Percentiles rank a stretch among this genome's conserved stretches.
Evolutionary conservation across 2,797 vertebrate species (phyloP).

Genomic region (Acrossocheilus wenchowensis): DNA sequence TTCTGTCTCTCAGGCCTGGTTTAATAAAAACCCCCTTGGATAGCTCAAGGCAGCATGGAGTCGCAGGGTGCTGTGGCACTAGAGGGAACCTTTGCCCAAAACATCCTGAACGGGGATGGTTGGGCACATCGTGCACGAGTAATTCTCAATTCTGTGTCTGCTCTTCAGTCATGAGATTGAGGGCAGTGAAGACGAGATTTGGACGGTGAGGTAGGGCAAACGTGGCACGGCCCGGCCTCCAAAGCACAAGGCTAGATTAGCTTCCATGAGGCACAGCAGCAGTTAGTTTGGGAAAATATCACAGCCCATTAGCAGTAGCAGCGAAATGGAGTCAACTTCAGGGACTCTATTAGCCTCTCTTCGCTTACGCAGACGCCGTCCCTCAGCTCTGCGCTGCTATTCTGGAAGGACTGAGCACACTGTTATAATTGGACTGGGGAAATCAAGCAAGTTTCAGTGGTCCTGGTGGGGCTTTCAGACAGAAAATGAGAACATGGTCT

Average conservation of each 20-base stretch:
- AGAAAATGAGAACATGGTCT: constrained; percentile 76
- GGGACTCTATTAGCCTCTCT: constrained; percentile 92
- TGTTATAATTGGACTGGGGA: constrained; percentile 97
- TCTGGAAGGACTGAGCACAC: constrained; percentile 86
- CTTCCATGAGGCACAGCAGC: constrained; percentile 80
- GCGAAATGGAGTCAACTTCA: constrained; percentile 93
- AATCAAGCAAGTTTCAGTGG: constrained; percentile 91
- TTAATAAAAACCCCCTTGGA: constrained; percentile 79
- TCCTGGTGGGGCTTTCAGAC: constrained; percentile 84
- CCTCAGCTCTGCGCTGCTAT: constrained; percentile 84
- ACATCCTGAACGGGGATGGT: constrained; percentile 75
- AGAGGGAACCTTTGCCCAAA: constrained; percentile 63
- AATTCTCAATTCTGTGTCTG: constrained; percentile 42
- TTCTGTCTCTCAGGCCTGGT: constrained; percentile 70
- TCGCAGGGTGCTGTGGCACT: constrained; percentile 69
- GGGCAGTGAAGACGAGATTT: constrained; percentile 20
- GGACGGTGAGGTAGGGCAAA: constrained; percentile 34
- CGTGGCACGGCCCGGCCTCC: constrained; percentile 62
- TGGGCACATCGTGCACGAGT: constrained; percentile 61
- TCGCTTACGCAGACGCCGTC: constrained; percentile 89
- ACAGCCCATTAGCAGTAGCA: constrained; percentile 94
- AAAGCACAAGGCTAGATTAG: constrained; percentile 78
- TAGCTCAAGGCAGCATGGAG: constrained; percentile 68
- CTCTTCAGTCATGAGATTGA: constrained; percentile 28
- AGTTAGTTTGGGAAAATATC: constrained; percentile 90